Percentiles rank a stretch among this genome's conserved stretches.
These are phyloP conservation scores for Hylomyscus alleni DNA, from an alignment of 2,797 vertebrate genomes.

Conservation along the genomic window DNA sequence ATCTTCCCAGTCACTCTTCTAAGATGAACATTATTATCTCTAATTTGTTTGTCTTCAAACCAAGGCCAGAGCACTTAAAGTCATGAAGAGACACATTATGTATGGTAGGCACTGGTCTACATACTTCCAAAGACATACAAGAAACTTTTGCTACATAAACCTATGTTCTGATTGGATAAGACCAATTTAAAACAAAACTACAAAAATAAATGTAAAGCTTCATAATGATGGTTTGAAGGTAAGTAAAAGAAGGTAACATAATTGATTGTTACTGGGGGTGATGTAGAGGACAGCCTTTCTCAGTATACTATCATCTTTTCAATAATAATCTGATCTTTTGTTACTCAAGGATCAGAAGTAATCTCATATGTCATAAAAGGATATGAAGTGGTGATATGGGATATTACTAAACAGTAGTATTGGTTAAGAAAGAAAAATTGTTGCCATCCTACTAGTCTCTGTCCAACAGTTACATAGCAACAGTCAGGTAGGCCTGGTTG, in stretches of 20 bases:
- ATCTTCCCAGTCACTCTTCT: not conserved
- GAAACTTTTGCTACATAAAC: not conserved
- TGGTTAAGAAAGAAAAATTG: not conserved
- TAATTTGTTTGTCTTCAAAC: constrained; percentile 46
- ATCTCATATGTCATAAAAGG: constrained; percentile 27
- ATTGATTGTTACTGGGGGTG: not conserved
- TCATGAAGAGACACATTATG: not conserved
- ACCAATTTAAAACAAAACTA: constrained; percentile 42
- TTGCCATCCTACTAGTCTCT: not conserved
- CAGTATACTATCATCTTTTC: not conserved
- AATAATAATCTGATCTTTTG: not conserved
- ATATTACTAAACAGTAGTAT: not conserved
- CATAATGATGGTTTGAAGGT: not conserved
- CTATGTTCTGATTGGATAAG: constrained; percentile 27
- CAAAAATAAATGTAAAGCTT: constrained; percentile 37
- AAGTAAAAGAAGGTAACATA: not conserved
- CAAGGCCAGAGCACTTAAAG: not conserved
- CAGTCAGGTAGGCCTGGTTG: not conserved
- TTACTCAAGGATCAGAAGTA: not conserved
- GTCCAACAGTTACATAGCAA: not conserved
- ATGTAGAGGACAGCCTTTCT: not conserved
- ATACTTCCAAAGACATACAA: not conserved
- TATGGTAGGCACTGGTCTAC: not conserved
- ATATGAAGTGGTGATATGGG: not conserved
- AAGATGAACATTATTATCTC: constrained; percentile 30